Percentiles rank a stretch among this genome's conserved stretches.
These are phyloP conservation scores for Eilema depressum DNA, from an alignment of 2,888 invertebrate genomes.

Conservation along the genomic window DNA sequence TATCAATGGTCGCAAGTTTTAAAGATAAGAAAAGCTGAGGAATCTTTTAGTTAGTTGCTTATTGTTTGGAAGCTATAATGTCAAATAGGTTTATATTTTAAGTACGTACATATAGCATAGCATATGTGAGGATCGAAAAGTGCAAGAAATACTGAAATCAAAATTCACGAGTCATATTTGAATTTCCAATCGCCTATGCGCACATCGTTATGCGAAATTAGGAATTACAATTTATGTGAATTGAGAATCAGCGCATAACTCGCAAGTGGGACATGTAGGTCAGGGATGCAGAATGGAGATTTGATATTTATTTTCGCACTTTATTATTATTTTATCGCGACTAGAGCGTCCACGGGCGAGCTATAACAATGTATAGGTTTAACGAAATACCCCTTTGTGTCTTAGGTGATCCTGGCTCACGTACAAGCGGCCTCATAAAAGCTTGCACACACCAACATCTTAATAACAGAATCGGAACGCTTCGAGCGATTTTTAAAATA, in stretches of 20 bases:
- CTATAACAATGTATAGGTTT: conserved; percentile 52
- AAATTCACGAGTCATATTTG: conserved; percentile 47
- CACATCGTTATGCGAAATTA: conserved; percentile 54
- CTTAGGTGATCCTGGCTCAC: conserved; percentile 62
- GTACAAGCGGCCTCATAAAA: conserved; percentile 71
- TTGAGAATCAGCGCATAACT: conserved; percentile 51
- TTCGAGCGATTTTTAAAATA: conserved; percentile 84
- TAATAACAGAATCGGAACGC: conserved; percentile 86
- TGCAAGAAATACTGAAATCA: conserved; percentile 29
- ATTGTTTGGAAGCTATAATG: too few species aligned
- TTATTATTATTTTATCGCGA: conserved; percentile 64
- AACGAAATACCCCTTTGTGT: conserved; percentile 63
- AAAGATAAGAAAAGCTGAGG: neutral
- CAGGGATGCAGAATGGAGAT: conserved; percentile 61
- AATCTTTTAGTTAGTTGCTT: neutral
- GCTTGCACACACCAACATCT: conserved; percentile 81
- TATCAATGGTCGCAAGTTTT: neutral
- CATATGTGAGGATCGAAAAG: conserved; percentile 8
- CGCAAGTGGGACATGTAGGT: conserved; percentile 71
- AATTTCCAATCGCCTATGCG: conserved; percentile 51
- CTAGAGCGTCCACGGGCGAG: conserved; percentile 47
- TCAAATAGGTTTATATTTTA: neutral
- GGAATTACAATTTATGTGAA: conserved; percentile 60
- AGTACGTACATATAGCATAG: neutral
- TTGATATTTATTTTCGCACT: conserved; percentile 56